Conservation (phyloP, 2,888 invertebrate genomes). For the Drosophila nigritarsus region DNA sequence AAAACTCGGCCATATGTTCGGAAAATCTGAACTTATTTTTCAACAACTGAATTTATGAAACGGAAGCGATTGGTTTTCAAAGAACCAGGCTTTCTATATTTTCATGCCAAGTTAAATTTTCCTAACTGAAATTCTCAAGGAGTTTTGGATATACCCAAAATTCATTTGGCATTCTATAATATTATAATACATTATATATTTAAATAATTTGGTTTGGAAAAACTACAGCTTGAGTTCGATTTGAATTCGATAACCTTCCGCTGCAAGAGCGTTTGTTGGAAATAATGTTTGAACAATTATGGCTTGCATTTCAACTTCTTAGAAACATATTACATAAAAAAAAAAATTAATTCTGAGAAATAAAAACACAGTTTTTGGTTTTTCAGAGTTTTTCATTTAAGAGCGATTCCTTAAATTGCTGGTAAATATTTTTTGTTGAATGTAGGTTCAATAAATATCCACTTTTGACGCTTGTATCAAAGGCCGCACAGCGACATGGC, state of each 20-base stretch:
- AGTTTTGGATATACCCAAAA: background rate
- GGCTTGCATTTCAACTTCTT: background rate
- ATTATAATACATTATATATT: background rate
- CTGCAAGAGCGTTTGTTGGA: background rate
- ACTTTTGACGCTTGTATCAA: slow-evolving; percentile 65
- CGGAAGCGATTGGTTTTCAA: background rate
- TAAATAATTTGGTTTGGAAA: background rate
- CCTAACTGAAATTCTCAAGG: background rate
- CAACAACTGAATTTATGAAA: background rate
- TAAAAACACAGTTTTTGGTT: background rate
- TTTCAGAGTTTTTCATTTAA: background rate
- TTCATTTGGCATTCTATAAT: background rate
- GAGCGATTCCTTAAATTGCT: background rate
- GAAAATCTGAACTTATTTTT: background rate
- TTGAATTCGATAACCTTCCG: background rate
- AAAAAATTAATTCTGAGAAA: background rate
- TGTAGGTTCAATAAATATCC: slow-evolving; percentile 64
- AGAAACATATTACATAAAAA: background rate
- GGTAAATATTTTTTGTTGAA: background rate
- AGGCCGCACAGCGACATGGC: slow-evolving; percentile 22
- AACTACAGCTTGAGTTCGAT: background rate
- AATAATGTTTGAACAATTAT: background rate
- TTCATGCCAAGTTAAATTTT: background rate
- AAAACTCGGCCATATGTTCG: background rate
- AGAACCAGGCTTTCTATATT: background rate